Evolutionary conservation across 2,888 invertebrate species (phyloP).

Genomic region (Drosophila cognata): DNA sequence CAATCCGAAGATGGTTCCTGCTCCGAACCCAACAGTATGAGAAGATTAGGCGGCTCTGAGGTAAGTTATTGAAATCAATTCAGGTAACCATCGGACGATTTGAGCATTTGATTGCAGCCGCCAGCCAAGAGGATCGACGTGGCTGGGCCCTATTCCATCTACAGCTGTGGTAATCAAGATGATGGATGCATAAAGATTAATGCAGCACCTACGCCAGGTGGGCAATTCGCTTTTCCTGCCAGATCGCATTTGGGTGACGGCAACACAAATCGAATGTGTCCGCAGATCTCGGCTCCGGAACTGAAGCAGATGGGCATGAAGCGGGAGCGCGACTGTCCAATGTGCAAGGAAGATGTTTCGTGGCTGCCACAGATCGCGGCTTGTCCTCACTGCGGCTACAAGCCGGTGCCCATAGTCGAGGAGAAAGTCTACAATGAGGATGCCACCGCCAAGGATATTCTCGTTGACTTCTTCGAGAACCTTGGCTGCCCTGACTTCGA

Average conservation of each 20-base stretch:
- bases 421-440: constrained; percentile 76
- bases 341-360: constrained; percentile 81
- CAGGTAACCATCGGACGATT: neutral
- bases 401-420: constrained; percentile 71
- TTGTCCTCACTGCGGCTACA: constrained; percentile 82
- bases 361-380: constrained; percentile 85
- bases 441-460: constrained; percentile 78
- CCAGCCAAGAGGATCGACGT: constrained; percentile 34
- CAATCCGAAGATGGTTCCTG: constrained; percentile 1
- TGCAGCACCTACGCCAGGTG: constrained; percentile 24
- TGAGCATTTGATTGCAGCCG: neutral
- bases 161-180: constrained; percentile 6
- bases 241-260: constrained; percentile 50
- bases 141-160: constrained; percentile 62
- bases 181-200: constrained; percentile 33
- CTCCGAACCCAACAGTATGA: neutral
- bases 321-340: constrained; percentile 60
- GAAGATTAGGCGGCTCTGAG: constrained; percentile 15
- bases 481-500: constrained; percentile 8
- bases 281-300: constrained; percentile 33
- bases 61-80: constrained; percentile 20
- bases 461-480: constrained; percentile 68
- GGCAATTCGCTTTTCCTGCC: constrained; percentile 38
- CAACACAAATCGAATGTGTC: constrained; percentile 45
- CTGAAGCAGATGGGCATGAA: constrained; percentile 52